phyloP scores from a whole-genome alignment of 2,113 vertebrate species.

The Tamias sibiricus region DNA sequence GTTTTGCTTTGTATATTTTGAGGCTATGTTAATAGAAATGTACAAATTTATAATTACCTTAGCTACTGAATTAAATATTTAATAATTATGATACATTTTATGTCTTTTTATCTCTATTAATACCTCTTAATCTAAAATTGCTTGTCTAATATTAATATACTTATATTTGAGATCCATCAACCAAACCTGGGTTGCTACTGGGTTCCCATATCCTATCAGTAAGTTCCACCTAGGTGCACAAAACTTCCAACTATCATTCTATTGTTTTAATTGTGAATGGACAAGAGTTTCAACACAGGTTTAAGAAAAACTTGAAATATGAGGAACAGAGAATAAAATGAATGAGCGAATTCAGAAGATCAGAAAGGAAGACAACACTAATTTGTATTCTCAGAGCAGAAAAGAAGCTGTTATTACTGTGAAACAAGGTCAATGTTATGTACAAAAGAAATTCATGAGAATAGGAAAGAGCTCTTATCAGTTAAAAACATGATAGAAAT shows the following conservation, averaged over 20 bases:
- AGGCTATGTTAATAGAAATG: neutral
- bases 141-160: neutral
- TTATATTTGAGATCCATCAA: neutral
- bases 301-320: constrained; percentile 13
- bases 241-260: neutral
- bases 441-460: constrained; percentile 29
- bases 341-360: neutral
- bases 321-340: neutral
- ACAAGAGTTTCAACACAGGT: neutral
- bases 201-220: neutral
- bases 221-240: neutral
- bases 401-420: neutral
- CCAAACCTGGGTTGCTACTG: neutral
- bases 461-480: neutral
- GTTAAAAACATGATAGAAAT: neutral
- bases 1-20: neutral
- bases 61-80: neutral
- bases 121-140: neutral
- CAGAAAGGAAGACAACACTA: neutral
- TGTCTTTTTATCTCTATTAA: constrained; percentile 22
- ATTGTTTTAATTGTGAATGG: constrained; percentile 29
- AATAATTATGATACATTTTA: neutral
- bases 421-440: constrained; percentile 38
- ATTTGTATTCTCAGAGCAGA: neutral
- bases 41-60: neutral